Evolutionary conservation across 2,888 invertebrate genomes (phyloP), one percentile per base, ranked within the genome.

Genomic region (Ypsolopha scabrella): DNA sequence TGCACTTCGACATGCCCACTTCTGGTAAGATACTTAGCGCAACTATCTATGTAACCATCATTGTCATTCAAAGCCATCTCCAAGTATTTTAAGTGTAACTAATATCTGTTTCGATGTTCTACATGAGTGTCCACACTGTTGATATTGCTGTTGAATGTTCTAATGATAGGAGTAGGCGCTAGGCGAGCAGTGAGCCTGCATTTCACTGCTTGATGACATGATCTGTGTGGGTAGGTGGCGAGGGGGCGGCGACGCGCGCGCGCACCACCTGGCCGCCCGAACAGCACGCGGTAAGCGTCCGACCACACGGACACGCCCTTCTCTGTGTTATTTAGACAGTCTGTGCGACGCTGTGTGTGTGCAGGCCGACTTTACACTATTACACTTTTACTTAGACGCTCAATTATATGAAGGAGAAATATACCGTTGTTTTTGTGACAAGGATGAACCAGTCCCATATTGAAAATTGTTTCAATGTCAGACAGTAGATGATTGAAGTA

Each of bases 1-100:
- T 93, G 71, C 88, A 83, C 65, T 92, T 89, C 71, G 92, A 93
- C 65, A 90, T 92, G 89, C 77, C 91, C 60, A 77, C 90, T 70
- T 90, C 91, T 83, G 89, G 86, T 81, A 52, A 62, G 77, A 24
- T 24, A 24, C 24, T 24, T 24, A 24, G 24, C 24, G 24, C 24
- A 24, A 24, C 24, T 24, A 4, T 24, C 24, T 3, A 24, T 24
- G 24, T 24, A 24, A 24, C 24, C 24, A 4, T 24, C 24, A 24
- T 24, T 3, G 4, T 24, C 2, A 3, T 24, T 24, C 4, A 24
- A 24, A 24, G 24, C n/a, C n/a, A 24, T 24, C 24, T 24, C 24
- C 24, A 24, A 24, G 24, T 24, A 24, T 24, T 24, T 24, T 24
- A 24, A 24, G 24, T 24, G 24, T 24, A 24, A 24, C 4, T 3